Base-by-base conservation (phyloP, 2,113 vertebrate species). In the Corapipo altera region DNA sequence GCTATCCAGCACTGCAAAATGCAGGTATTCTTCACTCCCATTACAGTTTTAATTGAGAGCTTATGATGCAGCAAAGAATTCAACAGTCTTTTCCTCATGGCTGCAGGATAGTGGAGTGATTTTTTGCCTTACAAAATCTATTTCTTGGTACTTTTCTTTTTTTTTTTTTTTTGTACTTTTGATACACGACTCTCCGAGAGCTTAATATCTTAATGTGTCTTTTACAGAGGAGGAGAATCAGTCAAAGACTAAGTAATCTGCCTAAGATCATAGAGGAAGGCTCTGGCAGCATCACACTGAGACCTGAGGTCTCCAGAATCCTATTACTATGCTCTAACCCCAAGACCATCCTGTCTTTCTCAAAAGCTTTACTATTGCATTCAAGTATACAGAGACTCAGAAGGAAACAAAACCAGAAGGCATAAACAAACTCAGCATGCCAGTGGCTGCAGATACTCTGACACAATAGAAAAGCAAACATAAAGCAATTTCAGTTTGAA, bases 331-430 rank as follows among this genome's bases (percentile, higher is more conserved):
- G 65, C 52, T 88, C 79, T 94, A 96, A 91, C 71, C 71, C 79
- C 88, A 79, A 94, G 79, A 86, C 69, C 35, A 75, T 62, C 72
- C 48, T 74, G 79, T 41, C 44, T 81, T 73, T 83, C 88, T 78
- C 93, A 93, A 94, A 94, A 95, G 85, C 83, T 95, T 94, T 88
- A 78, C 73, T 90, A 65, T 89, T 87, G 49, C n/a, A 74, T 96
- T 74, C 76, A 81, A 88, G 37, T 44, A 78, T 49, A 79, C 18
- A 69, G 52, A 80, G 33, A n/a, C 70, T 67, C n/a, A 28, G 64
- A 71, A 26, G 41, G 85, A 94, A 93, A 84, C 24, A 70, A 76
- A 90, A 71, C 2, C 52, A 91, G 76, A 86, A 93, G 32, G 44
- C 62, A 54, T 65, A 92, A 88, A 66, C 44, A 94, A 92, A 73